phyloP scores from a whole-genome alignment of 2,888 invertebrate species.

The Sinelater perroti region DNA sequence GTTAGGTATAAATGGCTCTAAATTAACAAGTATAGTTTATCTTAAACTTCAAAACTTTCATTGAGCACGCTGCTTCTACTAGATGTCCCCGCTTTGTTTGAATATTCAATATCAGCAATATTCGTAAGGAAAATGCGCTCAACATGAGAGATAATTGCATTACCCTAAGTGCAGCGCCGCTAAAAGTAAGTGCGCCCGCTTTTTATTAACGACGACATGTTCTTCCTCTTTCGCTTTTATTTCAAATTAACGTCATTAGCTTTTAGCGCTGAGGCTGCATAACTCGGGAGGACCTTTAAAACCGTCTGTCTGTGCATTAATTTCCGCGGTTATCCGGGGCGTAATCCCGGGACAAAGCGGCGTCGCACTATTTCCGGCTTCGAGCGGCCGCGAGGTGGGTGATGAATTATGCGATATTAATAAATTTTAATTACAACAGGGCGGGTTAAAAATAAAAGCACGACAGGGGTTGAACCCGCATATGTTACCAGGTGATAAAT shows the following conservation, averaged over 20 bases:
- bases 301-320: neutral
- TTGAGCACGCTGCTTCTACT: no score
- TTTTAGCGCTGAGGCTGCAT: slow-evolving; percentile 12
- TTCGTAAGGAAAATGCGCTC: neutral
- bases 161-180: slow-evolving; percentile 23
- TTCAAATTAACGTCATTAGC: slow-evolving; percentile 18
- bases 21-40: no score
- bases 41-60: no score
- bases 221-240: slow-evolving; percentile 11
- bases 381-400: slow-evolving; percentile 22
- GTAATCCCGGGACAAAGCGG: neutral
- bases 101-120: neutral
- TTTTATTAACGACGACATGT: slow-evolving; percentile 17
- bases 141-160: slow-evolving; percentile 15
- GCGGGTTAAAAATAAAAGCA: slow-evolving; percentile 49
- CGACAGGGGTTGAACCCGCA: slow-evolving; percentile 45
- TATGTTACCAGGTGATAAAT: slow-evolving; percentile 38
- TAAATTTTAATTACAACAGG: slow-evolving; percentile 53
- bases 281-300: neutral
- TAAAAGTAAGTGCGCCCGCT: slow-evolving; percentile 14
- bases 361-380: slow-evolving; percentile 14
- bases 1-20: no score
- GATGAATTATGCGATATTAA: slow-evolving; percentile 49
- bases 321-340: neutral
- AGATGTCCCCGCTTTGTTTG: no score